Evolutionary conservation across 2,113 vertebrate species (phyloP), one percentile per base, ranked within the genome.

Genomic region (Elephas maximus): DNA sequence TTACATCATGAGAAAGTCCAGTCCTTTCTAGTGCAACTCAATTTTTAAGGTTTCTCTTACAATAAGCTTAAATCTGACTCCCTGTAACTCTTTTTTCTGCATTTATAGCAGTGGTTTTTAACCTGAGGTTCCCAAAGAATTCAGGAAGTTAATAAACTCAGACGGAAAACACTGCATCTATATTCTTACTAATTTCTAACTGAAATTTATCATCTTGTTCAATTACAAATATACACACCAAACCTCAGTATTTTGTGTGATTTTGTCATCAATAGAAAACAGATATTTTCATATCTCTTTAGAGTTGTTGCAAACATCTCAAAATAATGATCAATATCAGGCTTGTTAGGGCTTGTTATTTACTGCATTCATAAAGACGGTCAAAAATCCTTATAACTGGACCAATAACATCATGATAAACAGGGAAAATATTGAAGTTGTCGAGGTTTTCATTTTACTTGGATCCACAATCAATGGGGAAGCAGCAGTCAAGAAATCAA

Each of bases 151-250:
- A 14, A 21, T 41, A 79, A 90, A 92, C 15, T 57, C 95, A 30
- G 15, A 44, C 74, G 11, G 18, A 91, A 93, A 82, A 21, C 18
- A 57, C 71, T 69, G 62, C 2, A 28, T 63, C 33, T 48, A 48
- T 63, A 88, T 94, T 97, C 96, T 71, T 20, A 92, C 48, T 85
- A 69, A 94, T 23, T 86, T 94, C 60, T 92, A 83, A 53, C 11
- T 77, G 6, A 63, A 94, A 95, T 92, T 69, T 63, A 63, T 0
- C 6, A 82, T 63, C 51, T 94, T 9, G 28, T 86, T 92, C 74
- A 20, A 51, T 88, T 82, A 37, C 30, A 18, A 65, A 88, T 41
- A 71, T 9, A 88, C 24, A 45, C 57, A 82, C 6, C 9, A 90
- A 96, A 48, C 26, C 69, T 74, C 6, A 63, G 17, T 17, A 71